Percentiles rank a stretch among this genome's conserved stretches.
Conservation (phyloP, 2,113 vertebrate species). For the Psittacula cyanocephala region DNA sequence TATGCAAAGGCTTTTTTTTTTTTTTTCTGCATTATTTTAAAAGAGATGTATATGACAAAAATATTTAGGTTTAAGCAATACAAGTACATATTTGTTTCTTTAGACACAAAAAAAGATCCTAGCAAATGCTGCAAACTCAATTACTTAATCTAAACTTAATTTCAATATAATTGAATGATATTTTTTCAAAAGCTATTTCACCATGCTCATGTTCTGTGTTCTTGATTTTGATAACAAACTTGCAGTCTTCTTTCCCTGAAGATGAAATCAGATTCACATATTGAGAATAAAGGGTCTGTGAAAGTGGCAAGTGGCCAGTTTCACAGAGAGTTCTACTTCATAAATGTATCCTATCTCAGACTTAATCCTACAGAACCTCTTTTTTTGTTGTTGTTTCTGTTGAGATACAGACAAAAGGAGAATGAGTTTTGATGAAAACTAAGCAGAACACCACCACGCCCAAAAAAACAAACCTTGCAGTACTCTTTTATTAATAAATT, state of each 20-base stretch:
- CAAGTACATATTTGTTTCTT: neutral
- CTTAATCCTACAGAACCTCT: neutral
- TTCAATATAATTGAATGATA: neutral
- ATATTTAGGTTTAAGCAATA: neutral
- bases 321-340: neutral
- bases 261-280: neutral
- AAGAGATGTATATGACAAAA: neutral
- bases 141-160: neutral
- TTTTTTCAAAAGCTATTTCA: neutral
- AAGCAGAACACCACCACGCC: too few species aligned
- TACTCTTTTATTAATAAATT: neutral
- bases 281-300: neutral
- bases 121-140: neutral
- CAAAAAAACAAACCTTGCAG: fast-evolving
- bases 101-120: neutral
- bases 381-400: neutral
- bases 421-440: neutral
- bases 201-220: neutral
- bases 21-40: neutral
- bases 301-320: neutral
- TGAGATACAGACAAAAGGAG: neutral
- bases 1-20: neutral
- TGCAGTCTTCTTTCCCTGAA: neutral
- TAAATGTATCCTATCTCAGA: neutral
- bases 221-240: neutral